Base-by-base conservation (phyloP, 2,113 vertebrate genomes). In the Mirounga angustirostris region DNA sequence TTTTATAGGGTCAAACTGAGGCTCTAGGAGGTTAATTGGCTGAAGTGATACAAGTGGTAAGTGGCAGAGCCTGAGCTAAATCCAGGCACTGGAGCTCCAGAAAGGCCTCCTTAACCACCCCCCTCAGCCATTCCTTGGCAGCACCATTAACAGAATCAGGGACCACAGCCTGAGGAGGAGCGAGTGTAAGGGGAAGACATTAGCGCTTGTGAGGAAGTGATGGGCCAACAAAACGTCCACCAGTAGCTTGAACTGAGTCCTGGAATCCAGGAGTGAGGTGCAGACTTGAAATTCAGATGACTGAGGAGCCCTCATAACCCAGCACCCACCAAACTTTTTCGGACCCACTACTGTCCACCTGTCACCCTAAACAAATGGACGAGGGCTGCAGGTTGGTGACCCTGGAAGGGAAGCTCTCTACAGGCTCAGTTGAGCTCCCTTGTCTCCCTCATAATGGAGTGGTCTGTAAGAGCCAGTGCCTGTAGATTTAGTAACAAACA, bases 1-100 rank as follows among this genome's bases (percentile, higher is more conserved):
- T 79, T 95, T 94, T 94, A 30, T 14, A 69, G 40, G 10, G 11
- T 63, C 26, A 97, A 95, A 76, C 14, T 58, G 67, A 96, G 50
- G 36, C 43, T 56, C 67, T 74, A 58, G 43, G 63, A 78, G 54
- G 67, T 85, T 88, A 15, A 65, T 91, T 73, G 85, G 36, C 63
- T 67, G 73, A 52, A 40, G 43, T 50, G 54, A 61, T 36, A 73
- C 3, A 79, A 56, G 46, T 85, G 40, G 33, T 36, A 59, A 65
- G 52, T 63, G 18, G 30, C 40, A 7, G n/a, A 74, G 22, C 5
- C 30, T n/a, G n/a, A 84, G 26, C 36, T 83, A 76, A 85, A 86
- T 18, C 50, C 50, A 54, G 50, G 30, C 56, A n/a, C 14, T 21
- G 3, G 7, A 40, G 69, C 18, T 76, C 73, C 26, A 56, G 65